Evolutionary conservation across 1,140 invertebrate species (phyloP), one percentile per base, ranked within the genome.

Genomic region (Heliconius hermathena): DNA sequence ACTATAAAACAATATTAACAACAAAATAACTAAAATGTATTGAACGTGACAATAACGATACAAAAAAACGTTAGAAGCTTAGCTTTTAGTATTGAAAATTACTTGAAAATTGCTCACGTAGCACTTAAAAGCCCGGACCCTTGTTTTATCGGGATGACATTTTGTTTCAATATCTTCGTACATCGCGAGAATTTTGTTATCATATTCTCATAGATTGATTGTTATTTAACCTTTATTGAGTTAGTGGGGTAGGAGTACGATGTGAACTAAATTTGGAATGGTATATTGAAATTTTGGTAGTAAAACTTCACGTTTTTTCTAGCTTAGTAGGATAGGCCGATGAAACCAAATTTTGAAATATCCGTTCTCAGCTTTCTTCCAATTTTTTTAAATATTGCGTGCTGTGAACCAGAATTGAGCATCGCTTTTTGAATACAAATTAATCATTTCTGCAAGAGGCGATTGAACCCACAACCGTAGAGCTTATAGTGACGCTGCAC

Each of bases 31-130:
- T 33, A 33, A 73, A 76, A 73, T 73, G 74, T 71, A 80, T 36
- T 52, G 26, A 66, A 36, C 79, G 71, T 80, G 78, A 81, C 73
- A 81, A 81, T 78, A 76, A 81, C 71, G 80, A 60, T 83, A 75
- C 73, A 66, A 82, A 78, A 81, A 82, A 78, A 81, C 29, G 78
- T 75, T 66, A 80, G 81, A 82, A 80, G 77, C 81, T 76, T 80
- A 85, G 81, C 82, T 83, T 84, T 85, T 83, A 85, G 80, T 79
- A 84, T 86, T 86, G 85, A 83, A 84, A 86, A 86, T 86, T 86
- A 84, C 85, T 86, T 79, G 80, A 83, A 84, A 86, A 86, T 84
- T 84, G 83, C 82, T 84, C 82, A 82, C 81, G 83, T 82, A 81
- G 74, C 82, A 81, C 82, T 83, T 86, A 85, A 86, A 83, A 86